Percentiles rank a stretch among this genome's conserved stretches.
Evolutionary conservation across 2,113 vertebrate genomes (phyloP).

Genomic region (Amphiprion ocellaris): DNA sequence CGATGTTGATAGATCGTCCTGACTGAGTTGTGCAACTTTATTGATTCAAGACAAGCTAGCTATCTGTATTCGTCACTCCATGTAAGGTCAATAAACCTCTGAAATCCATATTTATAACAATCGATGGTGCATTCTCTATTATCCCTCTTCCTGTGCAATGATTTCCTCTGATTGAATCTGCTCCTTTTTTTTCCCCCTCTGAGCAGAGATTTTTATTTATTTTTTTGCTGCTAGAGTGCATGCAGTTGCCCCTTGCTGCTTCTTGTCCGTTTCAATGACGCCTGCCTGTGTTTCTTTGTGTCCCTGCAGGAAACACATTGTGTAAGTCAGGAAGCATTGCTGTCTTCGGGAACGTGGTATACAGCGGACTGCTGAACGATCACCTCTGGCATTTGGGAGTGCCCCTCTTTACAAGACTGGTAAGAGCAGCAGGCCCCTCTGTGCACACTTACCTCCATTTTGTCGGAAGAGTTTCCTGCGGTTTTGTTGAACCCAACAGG

Average conservation of each 20-base stretch:
- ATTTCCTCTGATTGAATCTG: conserved; percentile 70
- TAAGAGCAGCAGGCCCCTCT: conserved; percentile 66
- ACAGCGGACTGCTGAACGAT: conserved; percentile 81
- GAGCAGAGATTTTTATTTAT: neutral
- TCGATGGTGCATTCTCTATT: conserved; percentile 68
- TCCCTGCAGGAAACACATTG: conserved; percentile 79
- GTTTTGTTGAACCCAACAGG: conserved; percentile 32
- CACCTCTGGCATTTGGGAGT: conserved; percentile 84
- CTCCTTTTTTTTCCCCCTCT: neutral
- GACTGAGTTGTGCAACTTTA: conserved; percentile 34
- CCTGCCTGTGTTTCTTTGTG: conserved; percentile 53
- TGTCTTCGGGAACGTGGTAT: conserved; percentile 84
- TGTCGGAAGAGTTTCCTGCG: conserved; percentile 30
- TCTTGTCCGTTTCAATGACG: conserved; percentile 59
- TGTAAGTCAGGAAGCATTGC: conserved; percentile 83
- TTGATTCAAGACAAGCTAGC: conserved; percentile 49
- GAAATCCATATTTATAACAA: conserved; percentile 72
- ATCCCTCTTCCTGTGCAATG: conserved; percentile 65
- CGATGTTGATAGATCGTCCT: neutral
- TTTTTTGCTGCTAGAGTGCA: neutral
- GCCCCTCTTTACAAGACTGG: conserved; percentile 84
- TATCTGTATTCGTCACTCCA: conserved; percentile 59
- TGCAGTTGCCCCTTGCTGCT: conserved; percentile 23
- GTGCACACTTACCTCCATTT: conserved; percentile 62
- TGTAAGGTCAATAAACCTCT: conserved; percentile 69